Conservation (phyloP, 2,797 vertebrate species). For the Adrianichthys oophorus region DNA sequence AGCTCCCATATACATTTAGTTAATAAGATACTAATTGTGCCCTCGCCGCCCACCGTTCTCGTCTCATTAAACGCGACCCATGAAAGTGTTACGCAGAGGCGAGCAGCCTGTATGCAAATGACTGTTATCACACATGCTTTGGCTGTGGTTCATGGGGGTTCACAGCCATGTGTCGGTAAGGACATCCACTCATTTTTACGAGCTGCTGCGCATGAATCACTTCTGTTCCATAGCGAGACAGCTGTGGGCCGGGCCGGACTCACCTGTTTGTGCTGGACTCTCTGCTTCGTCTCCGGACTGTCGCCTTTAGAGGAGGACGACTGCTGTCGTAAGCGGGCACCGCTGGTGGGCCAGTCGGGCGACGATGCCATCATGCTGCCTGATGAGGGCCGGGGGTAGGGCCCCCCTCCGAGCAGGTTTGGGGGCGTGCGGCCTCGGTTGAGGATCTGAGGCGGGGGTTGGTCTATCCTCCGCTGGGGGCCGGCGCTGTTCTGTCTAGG, state of each 20-base stretch:
- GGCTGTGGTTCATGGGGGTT: constrained; percentile 54
- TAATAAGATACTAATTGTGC: constrained; percentile 52
- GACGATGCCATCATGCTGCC: constrained; percentile 89
- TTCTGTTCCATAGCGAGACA: constrained; percentile 17
- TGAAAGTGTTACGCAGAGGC: constrained; percentile 51
- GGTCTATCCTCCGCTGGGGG: constrained; percentile 93
- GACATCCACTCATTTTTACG: constrained; percentile 28
- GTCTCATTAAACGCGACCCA: constrained; percentile 53
- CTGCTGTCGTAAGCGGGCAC: constrained; percentile 89
- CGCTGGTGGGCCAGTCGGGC: constrained; percentile 90
- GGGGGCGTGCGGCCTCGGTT: constrained; percentile 90
- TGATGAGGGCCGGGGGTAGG: constrained; percentile 89
- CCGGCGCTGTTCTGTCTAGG: constrained; percentile 93
- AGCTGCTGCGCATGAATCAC: constrained; percentile 18
- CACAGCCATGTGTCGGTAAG: constrained; percentile 29
- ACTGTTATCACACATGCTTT: constrained; percentile 58
- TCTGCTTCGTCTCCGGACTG: constrained; percentile 95
- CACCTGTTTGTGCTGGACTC: constrained; percentile 92
- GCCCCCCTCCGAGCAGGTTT: constrained; percentile 83
- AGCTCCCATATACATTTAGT: constrained; percentile 1
- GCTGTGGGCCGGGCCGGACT: constrained; percentile 16
- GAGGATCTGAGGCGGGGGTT: constrained; percentile 84
- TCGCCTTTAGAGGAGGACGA: constrained; percentile 95
- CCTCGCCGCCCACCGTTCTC: constrained; percentile 25
- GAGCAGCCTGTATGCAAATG: constrained; percentile 53